A percentile compares a stretch with the other conserved stretches of the same genome.
These are phyloP conservation scores for Notoglanidium macrostoma DNA, from an alignment of 2,797 vertebrate species.

Conservation along the genomic window DNA sequence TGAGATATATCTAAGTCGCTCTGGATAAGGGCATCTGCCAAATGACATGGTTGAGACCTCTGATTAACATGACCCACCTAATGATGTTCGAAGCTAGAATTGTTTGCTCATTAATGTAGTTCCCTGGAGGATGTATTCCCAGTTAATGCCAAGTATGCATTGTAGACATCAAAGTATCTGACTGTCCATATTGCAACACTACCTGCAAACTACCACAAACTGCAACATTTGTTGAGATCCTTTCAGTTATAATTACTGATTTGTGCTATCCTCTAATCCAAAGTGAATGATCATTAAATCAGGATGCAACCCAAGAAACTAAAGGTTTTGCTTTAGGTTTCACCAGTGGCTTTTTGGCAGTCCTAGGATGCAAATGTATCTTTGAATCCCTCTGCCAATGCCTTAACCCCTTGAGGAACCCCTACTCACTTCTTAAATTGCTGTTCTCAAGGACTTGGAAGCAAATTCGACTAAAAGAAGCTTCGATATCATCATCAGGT, in stretches of 20 bases:
- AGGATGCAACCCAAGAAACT: background rate
- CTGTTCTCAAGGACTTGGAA: background rate
- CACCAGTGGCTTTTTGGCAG: background rate
- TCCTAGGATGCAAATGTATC: background rate
- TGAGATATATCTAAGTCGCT: too few relatives aligned
- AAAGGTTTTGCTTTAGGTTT: background rate
- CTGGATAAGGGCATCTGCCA: too few relatives aligned
- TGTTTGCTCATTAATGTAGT: background rate
- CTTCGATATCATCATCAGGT: background rate
- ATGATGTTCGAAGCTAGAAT: background rate
- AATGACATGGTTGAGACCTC: background rate
- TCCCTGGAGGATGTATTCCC: background rate
- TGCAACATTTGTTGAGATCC: background rate
- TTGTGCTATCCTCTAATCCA: background rate
- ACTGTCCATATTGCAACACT: background rate
- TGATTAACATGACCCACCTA: background rate
- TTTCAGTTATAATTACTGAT: background rate
- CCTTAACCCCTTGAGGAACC: background rate
- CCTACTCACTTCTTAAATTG: background rate
- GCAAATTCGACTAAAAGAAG: background rate
- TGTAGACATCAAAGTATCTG: background rate
- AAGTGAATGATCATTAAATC: background rate
- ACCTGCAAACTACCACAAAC: background rate
- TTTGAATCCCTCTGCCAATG: background rate
- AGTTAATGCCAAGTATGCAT: background rate